phyloP scores from a whole-genome alignment of 2,888 invertebrate species.

The Lepidochitona cinerea region DNA sequence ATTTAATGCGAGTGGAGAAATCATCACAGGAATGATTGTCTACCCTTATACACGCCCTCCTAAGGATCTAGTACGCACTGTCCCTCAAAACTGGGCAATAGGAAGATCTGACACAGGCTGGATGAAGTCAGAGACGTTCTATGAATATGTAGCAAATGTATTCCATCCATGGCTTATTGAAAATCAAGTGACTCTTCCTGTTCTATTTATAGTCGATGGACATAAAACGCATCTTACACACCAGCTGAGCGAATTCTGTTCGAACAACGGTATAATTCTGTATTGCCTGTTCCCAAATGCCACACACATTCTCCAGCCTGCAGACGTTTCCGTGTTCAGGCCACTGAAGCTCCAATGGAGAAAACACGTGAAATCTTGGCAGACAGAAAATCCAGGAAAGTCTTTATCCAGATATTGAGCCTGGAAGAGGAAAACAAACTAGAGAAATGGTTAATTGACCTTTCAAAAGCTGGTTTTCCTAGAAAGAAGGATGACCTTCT shows the following conservation, averaged over 20 bases:
- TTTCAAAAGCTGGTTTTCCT: no score
- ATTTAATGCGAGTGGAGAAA: not conserved
- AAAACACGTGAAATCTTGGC: no score
- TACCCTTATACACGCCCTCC: constrained; percentile 2
- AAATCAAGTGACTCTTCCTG: not conserved
- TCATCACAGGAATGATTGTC: not conserved
- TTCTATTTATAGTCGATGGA: constrained; percentile 5
- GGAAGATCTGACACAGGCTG: not conserved
- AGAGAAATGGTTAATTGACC: no score
- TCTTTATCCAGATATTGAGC: no score
- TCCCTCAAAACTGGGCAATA: constrained; percentile 3
- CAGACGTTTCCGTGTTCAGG: constrained; percentile 24
- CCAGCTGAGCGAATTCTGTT: not conserved
- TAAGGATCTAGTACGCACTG: not conserved
- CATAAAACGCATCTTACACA: not conserved
- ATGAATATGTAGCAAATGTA: constrained; percentile 8
- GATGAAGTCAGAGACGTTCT: constrained; percentile 7
- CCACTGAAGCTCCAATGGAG: constrained; percentile 29
- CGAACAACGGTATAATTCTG: constrained; percentile 21
- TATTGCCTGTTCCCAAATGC: constrained; percentile 26
- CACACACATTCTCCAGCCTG: constrained; percentile 25
- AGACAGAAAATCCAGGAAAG: no score
- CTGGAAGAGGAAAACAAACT: no score
- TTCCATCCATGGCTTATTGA: constrained; percentile 1
- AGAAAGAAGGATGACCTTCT: no score